A percentile compares a stretch with the other conserved stretches of the same genome.
Conservation (phyloP, 2,797 vertebrate genomes). For the Garrulus glandarius region DNA sequence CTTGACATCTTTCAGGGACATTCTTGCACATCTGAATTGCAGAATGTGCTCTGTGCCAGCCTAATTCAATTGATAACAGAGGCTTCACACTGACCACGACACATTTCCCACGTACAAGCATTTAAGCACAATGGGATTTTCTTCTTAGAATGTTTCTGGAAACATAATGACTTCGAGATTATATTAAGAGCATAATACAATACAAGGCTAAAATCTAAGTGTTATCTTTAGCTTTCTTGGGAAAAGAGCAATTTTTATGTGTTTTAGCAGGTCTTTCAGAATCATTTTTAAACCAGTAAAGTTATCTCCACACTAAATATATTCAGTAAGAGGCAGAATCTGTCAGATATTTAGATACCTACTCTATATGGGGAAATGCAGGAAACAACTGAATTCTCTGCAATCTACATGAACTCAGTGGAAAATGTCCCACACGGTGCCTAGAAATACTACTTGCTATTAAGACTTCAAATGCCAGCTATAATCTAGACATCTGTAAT, state of each 20-base stretch:
- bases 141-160: background rate
- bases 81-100: slow-evolving; percentile 38
- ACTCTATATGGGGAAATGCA: background rate
- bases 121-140: slow-evolving; percentile 40
- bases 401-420: background rate
- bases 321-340: background rate
- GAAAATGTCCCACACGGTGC: background rate
- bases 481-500: background rate
- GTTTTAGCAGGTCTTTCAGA: background rate
- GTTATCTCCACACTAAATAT: background rate
- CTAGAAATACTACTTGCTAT: background rate
- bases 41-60: slow-evolving; percentile 47
- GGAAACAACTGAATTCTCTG: background rate
- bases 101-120: background rate
- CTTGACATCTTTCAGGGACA: slow-evolving; percentile 45
- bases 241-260: background rate
- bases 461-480: background rate
- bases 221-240: background rate
- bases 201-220: background rate
- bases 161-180: slow-evolving; percentile 8
- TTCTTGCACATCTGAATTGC: slow-evolving; percentile 50
- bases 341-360: background rate
- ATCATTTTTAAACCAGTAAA: background rate
- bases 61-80: slow-evolving; percentile 44
- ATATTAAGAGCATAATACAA: background rate